Evolutionary conservation across 2,113 vertebrate species (phyloP).

Genomic region (Odontophorus gujanensis): DNA sequence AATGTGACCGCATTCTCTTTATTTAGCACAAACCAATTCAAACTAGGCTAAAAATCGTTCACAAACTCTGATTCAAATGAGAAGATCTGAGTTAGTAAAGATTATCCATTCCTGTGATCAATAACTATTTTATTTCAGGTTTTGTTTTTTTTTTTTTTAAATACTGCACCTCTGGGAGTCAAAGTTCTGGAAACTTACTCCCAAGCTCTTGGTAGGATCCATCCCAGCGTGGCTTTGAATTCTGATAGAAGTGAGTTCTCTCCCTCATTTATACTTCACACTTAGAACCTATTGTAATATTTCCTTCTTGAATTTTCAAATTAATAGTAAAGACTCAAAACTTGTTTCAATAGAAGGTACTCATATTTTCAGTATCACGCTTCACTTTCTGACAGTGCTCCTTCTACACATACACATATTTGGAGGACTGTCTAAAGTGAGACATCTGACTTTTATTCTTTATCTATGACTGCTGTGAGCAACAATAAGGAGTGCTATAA

Average conservation of each 20-base stretch:
- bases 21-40: background rate
- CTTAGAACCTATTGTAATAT: background rate
- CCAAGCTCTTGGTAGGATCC: background rate
- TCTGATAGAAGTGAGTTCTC: background rate
- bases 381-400: background rate
- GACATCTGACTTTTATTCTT: conserved; percentile 15
- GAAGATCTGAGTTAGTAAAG: background rate
- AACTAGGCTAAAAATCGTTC: fast-evolving
- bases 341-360: background rate
- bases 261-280: background rate
- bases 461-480: background rate
- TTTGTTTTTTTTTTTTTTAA: background rate
- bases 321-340: background rate
- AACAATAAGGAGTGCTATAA: conserved; percentile 4
- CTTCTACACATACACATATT: background rate
- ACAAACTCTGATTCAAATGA: background rate
- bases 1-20: background rate
- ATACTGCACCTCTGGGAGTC: background rate
- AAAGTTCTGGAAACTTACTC: background rate
- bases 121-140: background rate
- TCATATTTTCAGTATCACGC: background rate
- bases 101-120: background rate
- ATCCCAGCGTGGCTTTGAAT: background rate
- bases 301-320: background rate
- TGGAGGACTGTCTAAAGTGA: conserved; percentile 12